Evolutionary conservation across 92 coral and sea anemone genomes (phyloP), one percentile per base, ranked within the genome.

Genomic region (Blastomussa wellsi): DNA sequence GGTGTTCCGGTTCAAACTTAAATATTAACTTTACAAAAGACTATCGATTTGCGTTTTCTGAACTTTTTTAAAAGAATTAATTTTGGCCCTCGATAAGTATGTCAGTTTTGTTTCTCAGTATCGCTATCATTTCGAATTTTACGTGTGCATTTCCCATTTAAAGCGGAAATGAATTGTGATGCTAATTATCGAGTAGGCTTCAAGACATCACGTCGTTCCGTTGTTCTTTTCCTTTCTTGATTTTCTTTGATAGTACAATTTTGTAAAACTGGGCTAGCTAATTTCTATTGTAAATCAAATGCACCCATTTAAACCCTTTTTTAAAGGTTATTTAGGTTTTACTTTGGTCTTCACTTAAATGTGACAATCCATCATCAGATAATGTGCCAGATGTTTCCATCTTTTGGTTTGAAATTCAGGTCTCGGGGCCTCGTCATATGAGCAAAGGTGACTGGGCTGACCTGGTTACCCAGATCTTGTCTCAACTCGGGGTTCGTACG

Each of bases 151-250:
- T 67, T 49, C 47, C 29, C 70, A 55, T 69, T 31, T 38, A 41
- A 14, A 5, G 29, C 48, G 74, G 72, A 84, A 89, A 38, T 29
- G 72, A 76, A 65, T 77, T 48, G 41, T 32, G 57, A 71, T 44
- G 83, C n/a, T 31, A 87, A 77, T 79, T 70, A 32, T 53, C 15
- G 41, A 16, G 62, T 68, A 32, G 31, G 22, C 1, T 31, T 39
- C 52, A 22, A 52, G 29, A 79, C 82, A 79, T 28, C 48, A 24
- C 48, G 49, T 44, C 49, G 7, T 44, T 33, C 5, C 53, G 28
- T 39, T 79, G 82, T 79, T 55, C 81, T 52, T 77, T 77, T 77
- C 19, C 32, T 11, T 41, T 22, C n/a, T 38, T 26, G 16, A 12
- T 44, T 10, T 12, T 77, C 48, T 55, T 24, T 28, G 29, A 33